Evolutionary conservation across 23 tunicate genomes (phyloP).

Genomic region (Botrylloides violaceus): DNA sequence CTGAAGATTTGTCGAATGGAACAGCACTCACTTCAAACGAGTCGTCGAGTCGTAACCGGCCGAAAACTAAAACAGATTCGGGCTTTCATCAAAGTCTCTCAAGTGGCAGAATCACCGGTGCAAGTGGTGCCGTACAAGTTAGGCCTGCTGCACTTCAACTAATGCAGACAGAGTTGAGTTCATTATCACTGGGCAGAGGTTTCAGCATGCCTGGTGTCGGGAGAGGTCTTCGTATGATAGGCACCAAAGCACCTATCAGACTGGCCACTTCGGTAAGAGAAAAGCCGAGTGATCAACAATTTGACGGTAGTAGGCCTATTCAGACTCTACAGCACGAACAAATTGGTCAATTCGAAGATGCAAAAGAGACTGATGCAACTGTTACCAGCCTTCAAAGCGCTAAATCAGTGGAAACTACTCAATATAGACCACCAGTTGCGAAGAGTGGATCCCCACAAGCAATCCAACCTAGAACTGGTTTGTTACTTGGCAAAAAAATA

Average conservation of each 20-base stretch:
- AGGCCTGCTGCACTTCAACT: background rate
- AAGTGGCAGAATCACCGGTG: background rate
- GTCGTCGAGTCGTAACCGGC: background rate
- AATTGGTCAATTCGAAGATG: no score
- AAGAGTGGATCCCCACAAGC: no score
- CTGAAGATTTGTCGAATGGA: background rate
- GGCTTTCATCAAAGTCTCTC: background rate
- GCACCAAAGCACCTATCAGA: slow-evolving; percentile 1
- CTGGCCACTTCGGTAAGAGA: no score
- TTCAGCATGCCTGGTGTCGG: background rate
- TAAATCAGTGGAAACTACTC: no score
- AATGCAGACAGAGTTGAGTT: background rate
- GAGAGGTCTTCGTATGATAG: background rate
- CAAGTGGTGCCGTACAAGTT: background rate
- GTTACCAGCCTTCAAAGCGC: no score
- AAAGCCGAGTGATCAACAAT: no score
- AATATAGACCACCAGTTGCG: no score
- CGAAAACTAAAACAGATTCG: background rate
- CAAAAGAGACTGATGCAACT: no score
- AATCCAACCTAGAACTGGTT: no score
- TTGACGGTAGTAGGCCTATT: no score
- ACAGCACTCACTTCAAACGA: background rate
- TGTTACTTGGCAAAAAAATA: no score
- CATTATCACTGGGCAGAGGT: background rate
- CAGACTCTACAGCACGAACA: no score